A percentile compares a stretch with the other conserved stretches of the same genome.
Conservation (phyloP, 1,140 invertebrate genomes). For the Triops cancriformis region DNA sequence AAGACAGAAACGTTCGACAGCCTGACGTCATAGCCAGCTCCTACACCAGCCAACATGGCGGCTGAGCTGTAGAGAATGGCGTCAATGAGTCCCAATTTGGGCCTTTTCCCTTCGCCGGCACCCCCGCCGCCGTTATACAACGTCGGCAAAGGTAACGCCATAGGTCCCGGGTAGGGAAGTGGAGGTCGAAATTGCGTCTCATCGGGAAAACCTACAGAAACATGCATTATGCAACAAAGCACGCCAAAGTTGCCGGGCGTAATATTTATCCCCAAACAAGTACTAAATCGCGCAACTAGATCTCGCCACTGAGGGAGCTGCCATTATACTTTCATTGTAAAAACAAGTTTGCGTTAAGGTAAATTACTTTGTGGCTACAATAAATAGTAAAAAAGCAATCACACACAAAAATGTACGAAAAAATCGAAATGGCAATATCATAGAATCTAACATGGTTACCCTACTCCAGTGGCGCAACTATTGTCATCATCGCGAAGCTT, state of each 20-base stretch:
- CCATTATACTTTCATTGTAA: no score
- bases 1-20: conserved; percentile 73
- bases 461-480: no score
- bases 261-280: no score
- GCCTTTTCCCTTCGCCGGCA: conserved; percentile 21
- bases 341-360: no score
- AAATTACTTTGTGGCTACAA: no score
- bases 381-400: no score
- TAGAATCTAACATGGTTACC: no score
- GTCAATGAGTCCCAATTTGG: conserved; percentile 58
- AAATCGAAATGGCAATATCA: no score
- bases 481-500: no score
- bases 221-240: not conserved
- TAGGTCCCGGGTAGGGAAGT: not conserved
- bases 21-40: conserved; percentile 80
- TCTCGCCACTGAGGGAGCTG: no score
- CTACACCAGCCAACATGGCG: conserved; percentile 76
- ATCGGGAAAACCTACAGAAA: not conserved
- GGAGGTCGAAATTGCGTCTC: not conserved
- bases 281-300: no score
- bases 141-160: not conserved
- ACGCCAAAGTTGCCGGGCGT: not conserved
- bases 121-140: not conserved
- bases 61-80: conserved; percentile 81
- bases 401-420: no score